Percentiles rank a stretch among this genome's conserved stretches.
These are phyloP conservation scores for Jacana jacana DNA, from an alignment of 2,113 vertebrate species.

Conservation along the genomic window DNA sequence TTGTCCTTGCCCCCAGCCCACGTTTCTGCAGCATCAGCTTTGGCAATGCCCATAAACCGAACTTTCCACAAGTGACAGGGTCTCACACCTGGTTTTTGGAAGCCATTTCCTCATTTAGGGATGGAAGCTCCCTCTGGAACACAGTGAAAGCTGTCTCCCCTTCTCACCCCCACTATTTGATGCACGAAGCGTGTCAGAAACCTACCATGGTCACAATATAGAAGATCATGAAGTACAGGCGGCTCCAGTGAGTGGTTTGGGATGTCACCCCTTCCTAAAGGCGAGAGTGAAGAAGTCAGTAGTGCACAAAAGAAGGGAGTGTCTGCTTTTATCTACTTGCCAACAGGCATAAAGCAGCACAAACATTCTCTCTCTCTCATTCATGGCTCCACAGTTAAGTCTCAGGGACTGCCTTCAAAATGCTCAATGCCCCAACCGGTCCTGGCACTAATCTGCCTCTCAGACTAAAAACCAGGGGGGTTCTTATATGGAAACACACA, in stretches of 20 bases:
- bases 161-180: neutral
- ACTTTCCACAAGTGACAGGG: neutral
- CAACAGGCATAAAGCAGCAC: neutral
- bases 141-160: neutral
- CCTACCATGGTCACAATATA: slow-evolving; percentile 98
- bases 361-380: neutral
- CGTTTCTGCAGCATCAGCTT: neutral
- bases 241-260: slow-evolving; percentile 95
- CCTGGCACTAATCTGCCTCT: neutral
- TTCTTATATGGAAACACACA: neutral
- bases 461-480: neutral
- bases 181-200: neutral
- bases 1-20: neutral
- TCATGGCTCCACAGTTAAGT: neutral
- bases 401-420: neutral
- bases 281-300: neutral
- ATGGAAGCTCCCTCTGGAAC: neutral
- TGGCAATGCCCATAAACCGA: neutral
- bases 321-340: neutral
- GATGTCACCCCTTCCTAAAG: slow-evolving; percentile 94
- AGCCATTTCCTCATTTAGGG: neutral
- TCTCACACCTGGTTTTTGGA: neutral
- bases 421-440: neutral
- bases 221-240: slow-evolving; percentile 99
- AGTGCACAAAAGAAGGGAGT: neutral